Conservation (phyloP, 2,888 invertebrate species). For the Flexamia atlantica region DNA sequence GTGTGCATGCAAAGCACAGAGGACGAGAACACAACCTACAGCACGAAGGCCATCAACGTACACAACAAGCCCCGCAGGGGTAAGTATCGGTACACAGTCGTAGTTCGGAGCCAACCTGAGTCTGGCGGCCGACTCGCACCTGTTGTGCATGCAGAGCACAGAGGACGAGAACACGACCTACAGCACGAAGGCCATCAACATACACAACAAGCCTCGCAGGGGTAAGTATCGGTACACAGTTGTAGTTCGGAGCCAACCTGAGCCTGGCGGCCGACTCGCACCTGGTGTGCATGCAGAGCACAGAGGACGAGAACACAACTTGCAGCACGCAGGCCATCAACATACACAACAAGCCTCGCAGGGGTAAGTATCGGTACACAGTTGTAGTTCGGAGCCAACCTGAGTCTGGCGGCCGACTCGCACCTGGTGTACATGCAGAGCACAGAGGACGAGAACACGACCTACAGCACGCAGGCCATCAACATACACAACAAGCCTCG, state of each 20-base stretch:
- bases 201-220: constrained; percentile 88
- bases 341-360: constrained; percentile 88
- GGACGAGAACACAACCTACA: constrained; percentile 84
- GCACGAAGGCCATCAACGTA: constrained; percentile 92
- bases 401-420: constrained; percentile 88
- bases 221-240: constrained; percentile 81
- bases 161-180: constrained; percentile 84
- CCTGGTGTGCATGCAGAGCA: constrained; percentile 90
- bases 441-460: constrained; percentile 82
- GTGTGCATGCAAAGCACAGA: constrained; percentile 89
- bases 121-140: constrained; percentile 88
- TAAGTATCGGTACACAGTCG: constrained; percentile 81
- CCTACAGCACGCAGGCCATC: constrained; percentile 91
- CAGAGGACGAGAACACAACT: constrained; percentile 81
- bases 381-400: constrained; percentile 89
- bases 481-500: constrained; percentile 90
- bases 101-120: constrained; percentile 91
- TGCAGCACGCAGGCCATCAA: constrained; percentile 94
- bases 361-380: constrained; percentile 84
- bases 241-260: constrained; percentile 90
- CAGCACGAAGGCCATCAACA: constrained; percentile 92
- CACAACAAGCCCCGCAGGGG: constrained; percentile 88
- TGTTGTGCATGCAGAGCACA: constrained; percentile 90
- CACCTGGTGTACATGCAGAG: constrained; percentile 93
- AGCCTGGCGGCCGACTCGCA: constrained; percentile 90